These are phyloP conservation scores for Chrysoperla carnea DNA, from an alignment of 1,140 invertebrate genomes.

Conservation along the genomic window DNA sequence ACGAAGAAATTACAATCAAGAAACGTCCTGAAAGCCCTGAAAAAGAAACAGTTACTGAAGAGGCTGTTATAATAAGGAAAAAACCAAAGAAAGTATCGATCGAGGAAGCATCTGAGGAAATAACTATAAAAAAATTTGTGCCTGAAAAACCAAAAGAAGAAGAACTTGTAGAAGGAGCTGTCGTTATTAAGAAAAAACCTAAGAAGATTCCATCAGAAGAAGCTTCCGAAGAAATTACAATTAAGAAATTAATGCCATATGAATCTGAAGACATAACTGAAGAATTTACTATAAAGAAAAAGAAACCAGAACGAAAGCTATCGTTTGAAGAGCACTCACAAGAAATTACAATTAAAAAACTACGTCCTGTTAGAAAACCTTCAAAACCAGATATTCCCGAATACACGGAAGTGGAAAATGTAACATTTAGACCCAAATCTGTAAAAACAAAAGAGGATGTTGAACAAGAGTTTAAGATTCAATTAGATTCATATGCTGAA, in stretches of 20 bases:
- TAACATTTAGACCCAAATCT: conserved; percentile 50
- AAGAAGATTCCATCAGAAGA: conserved; percentile 11
- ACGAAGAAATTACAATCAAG: conserved; percentile 1
- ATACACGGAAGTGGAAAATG: conserved; percentile 49
- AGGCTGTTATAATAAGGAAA: conserved; percentile 23
- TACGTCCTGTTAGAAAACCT: conserved; percentile 41
- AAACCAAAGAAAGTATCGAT: conserved; percentile 21
- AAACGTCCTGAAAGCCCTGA: conserved; percentile 8
- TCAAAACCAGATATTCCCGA: conserved; percentile 42
- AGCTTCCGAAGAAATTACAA: conserved; percentile 13
- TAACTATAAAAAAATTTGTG: conserved; percentile 39
- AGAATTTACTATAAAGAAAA: conserved; percentile 33
- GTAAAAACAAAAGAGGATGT: conserved; percentile 62
- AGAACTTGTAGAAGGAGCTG: neutral
- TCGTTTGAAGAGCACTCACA: conserved; percentile 48
- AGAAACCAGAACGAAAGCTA: conserved; percentile 24
- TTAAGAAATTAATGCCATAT: conserved; percentile 14
- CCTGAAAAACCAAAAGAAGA: conserved; percentile 10
- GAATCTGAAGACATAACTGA: conserved; percentile 22
- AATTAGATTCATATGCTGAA: conserved; percentile 64
- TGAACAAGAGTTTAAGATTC: conserved; percentile 72
- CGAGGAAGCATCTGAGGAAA: conserved; percentile 45
- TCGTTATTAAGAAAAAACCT: conserved; percentile 11
- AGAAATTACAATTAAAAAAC: conserved; percentile 52
- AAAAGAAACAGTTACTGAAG: conserved; percentile 23